phyloP scores from a whole-genome alignment of 2,888 invertebrate genomes.

The Xylota segnis region DNA sequence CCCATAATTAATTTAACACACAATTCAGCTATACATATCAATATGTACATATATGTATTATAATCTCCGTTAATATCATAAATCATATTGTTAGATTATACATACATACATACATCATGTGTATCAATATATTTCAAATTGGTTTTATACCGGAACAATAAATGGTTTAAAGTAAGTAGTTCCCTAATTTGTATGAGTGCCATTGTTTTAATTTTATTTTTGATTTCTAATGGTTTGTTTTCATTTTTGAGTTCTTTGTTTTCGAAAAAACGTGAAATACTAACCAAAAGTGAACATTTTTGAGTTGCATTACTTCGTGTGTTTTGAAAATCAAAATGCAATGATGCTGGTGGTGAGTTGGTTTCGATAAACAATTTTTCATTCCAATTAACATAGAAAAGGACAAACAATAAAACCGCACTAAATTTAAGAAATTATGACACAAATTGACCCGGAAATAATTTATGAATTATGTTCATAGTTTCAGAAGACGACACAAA shows the following conservation, averaged over 20 bases:
- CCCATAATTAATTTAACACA: no score
- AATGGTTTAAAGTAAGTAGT: constrained; percentile 23
- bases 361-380: constrained; percentile 44
- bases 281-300: constrained; percentile 45
- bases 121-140: background rate
- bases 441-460: constrained; percentile 28
- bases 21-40: no score
- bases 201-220: constrained; percentile 10
- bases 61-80: no score
- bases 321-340: constrained; percentile 51
- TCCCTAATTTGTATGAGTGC: constrained; percentile 6
- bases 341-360: constrained; percentile 77
- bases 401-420: background rate
- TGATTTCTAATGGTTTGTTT: background rate
- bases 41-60: no score
- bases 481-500: constrained; percentile 80
- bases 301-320: constrained; percentile 45
- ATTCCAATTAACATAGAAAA: constrained; percentile 14
- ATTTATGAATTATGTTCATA: constrained; percentile 70
- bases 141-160: no score
- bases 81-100: no score
- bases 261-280: constrained; percentile 28
- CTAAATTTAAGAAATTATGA: constrained; percentile 18
- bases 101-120: no score
- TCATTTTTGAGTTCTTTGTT: constrained; percentile 48